Evolutionary conservation across 2,797 vertebrate species (phyloP).

Genomic region (Muscicapa comitata): DNA sequence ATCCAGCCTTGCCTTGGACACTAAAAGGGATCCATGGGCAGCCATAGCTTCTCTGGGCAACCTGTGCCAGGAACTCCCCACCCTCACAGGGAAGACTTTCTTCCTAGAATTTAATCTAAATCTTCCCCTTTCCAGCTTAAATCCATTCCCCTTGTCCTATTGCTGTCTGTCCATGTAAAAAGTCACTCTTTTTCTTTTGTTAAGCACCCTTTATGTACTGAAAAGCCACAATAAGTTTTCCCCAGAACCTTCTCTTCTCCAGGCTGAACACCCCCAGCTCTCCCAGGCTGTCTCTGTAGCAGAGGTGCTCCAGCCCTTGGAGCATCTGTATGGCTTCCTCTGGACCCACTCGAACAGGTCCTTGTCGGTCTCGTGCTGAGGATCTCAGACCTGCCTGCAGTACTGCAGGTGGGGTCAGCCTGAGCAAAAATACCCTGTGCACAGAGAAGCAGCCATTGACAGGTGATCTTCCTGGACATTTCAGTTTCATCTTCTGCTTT

Average conservation of each 20-base stretch:
- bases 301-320: background rate
- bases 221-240: background rate
- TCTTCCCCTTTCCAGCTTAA: background rate
- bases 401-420: background rate
- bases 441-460: background rate
- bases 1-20: fast-evolving
- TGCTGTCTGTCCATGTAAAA: background rate
- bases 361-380: background rate
- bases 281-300: background rate
- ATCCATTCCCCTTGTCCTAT: background rate
- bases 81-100: background rate
- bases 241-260: background rate
- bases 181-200: background rate
- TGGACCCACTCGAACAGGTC: background rate
- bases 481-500: background rate
- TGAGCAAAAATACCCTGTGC: background rate
- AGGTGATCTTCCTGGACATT: background rate
- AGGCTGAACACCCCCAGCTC: background rate
- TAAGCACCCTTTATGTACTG: background rate
- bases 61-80: background rate
- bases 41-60: background rate
- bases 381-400: background rate
- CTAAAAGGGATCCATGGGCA: background rate
- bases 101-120: background rate
- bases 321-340: background rate